phyloP scores from a whole-genome alignment of 2,113 vertebrate genomes.

The Struthidea cinerea region DNA sequence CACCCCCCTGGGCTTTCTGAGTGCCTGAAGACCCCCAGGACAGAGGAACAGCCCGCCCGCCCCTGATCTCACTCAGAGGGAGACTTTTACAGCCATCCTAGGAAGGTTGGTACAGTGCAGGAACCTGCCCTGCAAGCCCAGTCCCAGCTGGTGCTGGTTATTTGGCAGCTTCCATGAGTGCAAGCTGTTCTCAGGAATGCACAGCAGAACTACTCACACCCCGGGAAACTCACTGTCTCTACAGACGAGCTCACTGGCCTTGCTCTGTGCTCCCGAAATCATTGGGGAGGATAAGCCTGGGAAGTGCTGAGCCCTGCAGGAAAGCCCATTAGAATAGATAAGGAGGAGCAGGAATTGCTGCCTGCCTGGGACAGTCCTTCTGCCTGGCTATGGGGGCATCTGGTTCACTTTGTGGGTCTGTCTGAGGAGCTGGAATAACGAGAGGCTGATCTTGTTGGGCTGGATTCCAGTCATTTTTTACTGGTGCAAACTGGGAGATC shows the following conservation, averaged over 20 bases:
- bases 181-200: background rate
- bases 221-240: background rate
- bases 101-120: background rate
- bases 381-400: background rate
- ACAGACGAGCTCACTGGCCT: background rate
- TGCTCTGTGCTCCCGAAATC: background rate
- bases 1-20: background rate
- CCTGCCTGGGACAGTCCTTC: background rate
- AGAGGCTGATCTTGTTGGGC: background rate
- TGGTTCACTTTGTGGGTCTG: background rate
- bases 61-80: background rate
- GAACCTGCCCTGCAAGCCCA: background rate
- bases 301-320: slow-evolving; percentile 8
- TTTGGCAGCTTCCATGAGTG: background rate
- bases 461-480: background rate
- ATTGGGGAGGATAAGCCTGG: background rate
- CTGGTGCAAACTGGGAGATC: background rate
- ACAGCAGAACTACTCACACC: background rate
- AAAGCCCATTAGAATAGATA: slow-evolving; percentile 13
- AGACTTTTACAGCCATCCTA: background rate
- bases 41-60: background rate
- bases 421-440: background rate
- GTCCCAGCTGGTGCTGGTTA: rapidly evolving
- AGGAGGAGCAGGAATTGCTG: background rate
- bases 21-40: background rate